Evolutionary conservation across 2,113 vertebrate species (phyloP), one percentile per base, ranked within the genome.

Genomic region (Cebus imitator): DNA sequence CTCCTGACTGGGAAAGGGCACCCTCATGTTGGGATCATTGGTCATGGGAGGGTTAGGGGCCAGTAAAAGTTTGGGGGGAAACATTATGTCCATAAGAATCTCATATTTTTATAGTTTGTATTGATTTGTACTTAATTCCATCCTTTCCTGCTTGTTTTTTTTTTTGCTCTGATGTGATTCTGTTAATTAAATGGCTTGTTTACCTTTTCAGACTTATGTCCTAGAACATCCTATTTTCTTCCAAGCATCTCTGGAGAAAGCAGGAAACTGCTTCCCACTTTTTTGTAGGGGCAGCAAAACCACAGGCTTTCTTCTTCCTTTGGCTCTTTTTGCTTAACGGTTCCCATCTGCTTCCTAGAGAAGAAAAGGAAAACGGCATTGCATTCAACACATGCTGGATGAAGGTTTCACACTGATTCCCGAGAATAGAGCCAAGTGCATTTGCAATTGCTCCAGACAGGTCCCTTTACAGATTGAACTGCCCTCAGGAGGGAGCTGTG

Each of bases 181-280:
- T 5, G 32, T 64, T 94, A 83, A 96, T 95, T 89, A 93, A 87
- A 78, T 52, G 40, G 48, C 58, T n/a, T 72, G 13, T 72, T 85
- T 96, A 55, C 21, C 81, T 91, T 85, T 91, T 78, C 82, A 91
- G 87, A 91, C 21, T 45, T 40, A 21, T 66, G 16, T 80, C 81
- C 58, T 86, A 86, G 89, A 93, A 88, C 68, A 94, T 79, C 27
- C 85, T 93, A 89, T 70, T 96, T 97, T 48, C 79, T 94, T 95
- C 43, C 79, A 88, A 73, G 79, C 1, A 0, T 79, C 94, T 96
- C 81, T 82, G 96, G 85, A 73, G 73, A 76, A n/a, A 79, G 43
- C 45, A 68, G 96, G 70, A 64, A 80, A 81, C 20, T 10, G 52
- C 64, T 90, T n/a, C 25, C 37, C 27, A 61, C n/a, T 90, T 87